Conservation (phyloP, 2,888 invertebrate species). For the Pachycephus smyrnensis region DNA sequence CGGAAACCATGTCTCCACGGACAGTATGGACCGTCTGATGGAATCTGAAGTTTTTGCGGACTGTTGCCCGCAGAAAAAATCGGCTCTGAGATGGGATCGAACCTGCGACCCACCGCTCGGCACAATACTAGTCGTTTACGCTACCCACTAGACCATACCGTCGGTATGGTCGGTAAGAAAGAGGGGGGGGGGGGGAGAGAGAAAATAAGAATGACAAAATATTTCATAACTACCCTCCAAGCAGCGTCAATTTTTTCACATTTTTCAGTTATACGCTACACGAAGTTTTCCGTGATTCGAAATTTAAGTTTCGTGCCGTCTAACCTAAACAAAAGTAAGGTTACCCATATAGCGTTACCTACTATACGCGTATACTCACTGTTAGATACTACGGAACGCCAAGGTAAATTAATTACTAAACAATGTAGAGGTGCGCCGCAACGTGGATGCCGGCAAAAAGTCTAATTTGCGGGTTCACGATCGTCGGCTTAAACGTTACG, state of each 20-base stretch:
- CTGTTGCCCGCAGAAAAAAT: too few species aligned
- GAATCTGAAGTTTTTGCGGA: too few species aligned
- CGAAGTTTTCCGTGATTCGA: slow-evolving; percentile 6
- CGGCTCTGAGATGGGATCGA: too few species aligned
- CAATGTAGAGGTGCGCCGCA: slow-evolving; percentile 28
- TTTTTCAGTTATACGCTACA: neutral
- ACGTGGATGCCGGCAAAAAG: slow-evolving; percentile 23
- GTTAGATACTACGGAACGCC: slow-evolving; percentile 15
- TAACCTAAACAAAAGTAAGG: neutral
- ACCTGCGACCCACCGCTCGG: too few species aligned
- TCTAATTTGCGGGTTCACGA: slow-evolving; percentile 36
- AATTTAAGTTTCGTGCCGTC: neutral
- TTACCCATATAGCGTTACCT: neutral
- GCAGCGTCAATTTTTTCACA: neutral
- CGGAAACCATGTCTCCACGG: too few species aligned
- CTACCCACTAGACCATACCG: too few species aligned
- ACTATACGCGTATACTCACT: neutral
- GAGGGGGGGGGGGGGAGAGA: neutral
- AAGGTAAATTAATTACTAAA: slow-evolving; percentile 53
- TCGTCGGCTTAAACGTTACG: slow-evolving; percentile 28
- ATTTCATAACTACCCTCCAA: slow-evolving; percentile 4
- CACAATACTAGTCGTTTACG: too few species aligned
- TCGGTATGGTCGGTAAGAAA: too few species aligned
- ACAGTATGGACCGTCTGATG: too few species aligned
- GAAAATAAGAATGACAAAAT: slow-evolving; percentile 15